Base-by-base conservation (phyloP, 2,888 invertebrate species). In the Blera fallax region DNA sequence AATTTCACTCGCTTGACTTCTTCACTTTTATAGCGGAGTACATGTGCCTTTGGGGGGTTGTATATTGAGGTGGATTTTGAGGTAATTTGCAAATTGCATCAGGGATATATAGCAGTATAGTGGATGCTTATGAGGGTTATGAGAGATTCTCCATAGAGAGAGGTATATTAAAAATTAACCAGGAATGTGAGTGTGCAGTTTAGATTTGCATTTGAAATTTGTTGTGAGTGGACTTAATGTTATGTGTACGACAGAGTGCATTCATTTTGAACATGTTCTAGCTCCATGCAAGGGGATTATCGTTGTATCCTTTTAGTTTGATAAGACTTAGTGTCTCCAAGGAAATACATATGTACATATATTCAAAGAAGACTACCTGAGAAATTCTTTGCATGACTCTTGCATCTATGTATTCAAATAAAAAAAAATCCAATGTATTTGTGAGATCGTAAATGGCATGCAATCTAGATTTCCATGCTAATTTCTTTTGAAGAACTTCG, bases 61-160 rank as follows among this genome's bases (percentile, higher is more conserved):
- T 52, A 67, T 54, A 32, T 48, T 43, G 76, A 45, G 48, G 34
- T 43, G 34, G 29, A 14, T 48, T 65, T 65, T 58, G 29, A 73
- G 78, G 79, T 74, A 84, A 79, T 84, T 79, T 84, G 79, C 79
- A 79, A 84, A 84, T 84, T 79, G 84, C 84, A 79, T 84, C 74
- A 65, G 67, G 56, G 64, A 67, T 56, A 56, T 24, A 65, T 60
- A 52, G 52, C 18, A 7, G n/a, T 40, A 54, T 64, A n/a, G n/a
- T 45, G 52, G 56, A 50, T 27, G 8, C 40, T 73, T 64, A 14
- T 45, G 58, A n/a, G 56, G 58, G n/a, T 21, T 27, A 48, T 14
- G 21, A 40, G 24, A 40, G 14, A 52, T 73, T 34, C 21, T 48
- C 45, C 43, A 32, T 32, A 48, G 11, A 40, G 72, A 37, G 60